Percentiles rank a stretch among this genome's conserved stretches.
phyloP scores from a whole-genome alignment of 2,113 vertebrate genomes.

The Oxyura jamaicensis region DNA sequence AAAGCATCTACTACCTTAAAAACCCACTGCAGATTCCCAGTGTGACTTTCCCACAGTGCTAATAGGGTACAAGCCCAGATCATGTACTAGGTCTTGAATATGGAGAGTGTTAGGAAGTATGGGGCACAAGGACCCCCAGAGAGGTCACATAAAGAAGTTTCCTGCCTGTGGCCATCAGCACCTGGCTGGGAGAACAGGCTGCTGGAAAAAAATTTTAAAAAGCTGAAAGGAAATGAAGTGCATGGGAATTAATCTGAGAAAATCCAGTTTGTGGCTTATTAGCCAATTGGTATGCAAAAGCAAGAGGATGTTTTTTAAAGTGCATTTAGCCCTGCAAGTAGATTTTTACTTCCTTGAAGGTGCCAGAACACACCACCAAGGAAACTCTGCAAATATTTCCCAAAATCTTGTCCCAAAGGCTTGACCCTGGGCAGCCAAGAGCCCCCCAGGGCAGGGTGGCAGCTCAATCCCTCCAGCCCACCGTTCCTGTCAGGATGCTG shows the following conservation, averaged over 20 bases:
- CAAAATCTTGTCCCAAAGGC: background rate
- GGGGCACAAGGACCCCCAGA: background rate
- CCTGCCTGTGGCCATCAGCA: background rate
- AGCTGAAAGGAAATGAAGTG: background rate
- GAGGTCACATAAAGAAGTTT: background rate
- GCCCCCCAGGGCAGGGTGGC: background rate
- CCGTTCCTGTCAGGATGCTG: background rate
- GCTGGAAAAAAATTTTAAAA: background rate
- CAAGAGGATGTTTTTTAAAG: background rate
- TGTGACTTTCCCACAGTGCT: background rate
- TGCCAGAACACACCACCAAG: fast-evolving
- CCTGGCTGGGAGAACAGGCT: background rate
- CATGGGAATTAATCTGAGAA: slow-evolving; percentile 38
- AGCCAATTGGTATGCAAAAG: slow-evolving; percentile 27
- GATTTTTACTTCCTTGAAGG: background rate
- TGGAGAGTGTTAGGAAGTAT: background rate
- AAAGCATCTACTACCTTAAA: background rate
- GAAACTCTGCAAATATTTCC: background rate
- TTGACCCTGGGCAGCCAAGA: background rate
- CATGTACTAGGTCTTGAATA: background rate
- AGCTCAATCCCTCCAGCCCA: background rate
- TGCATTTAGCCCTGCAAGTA: background rate
- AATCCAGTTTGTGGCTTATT: slow-evolving; percentile 45
- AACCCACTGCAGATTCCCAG: fast-evolving
- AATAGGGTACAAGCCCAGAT: background rate